Evolutionary conservation across 1,140 invertebrate species (phyloP), one percentile per base, ranked within the genome.

Genomic region (Sycophila sp.): DNA sequence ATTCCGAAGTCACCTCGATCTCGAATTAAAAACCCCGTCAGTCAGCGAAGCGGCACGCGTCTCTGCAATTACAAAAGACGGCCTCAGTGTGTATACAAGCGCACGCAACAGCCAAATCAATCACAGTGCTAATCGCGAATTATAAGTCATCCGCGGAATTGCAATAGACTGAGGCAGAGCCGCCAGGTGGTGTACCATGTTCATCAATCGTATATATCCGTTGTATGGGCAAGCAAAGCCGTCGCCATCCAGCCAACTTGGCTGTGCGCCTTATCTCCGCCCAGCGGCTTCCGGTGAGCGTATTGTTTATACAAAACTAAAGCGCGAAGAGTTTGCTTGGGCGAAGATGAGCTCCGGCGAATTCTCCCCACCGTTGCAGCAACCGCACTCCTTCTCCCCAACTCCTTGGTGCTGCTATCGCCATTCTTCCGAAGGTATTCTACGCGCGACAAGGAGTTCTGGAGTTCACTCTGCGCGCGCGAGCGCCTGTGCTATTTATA

Each of bases 111-210:
- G 15, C 15, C 56, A 7, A 60, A 42, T 60, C 56, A 60, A 60
- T 60, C 56, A 60, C 28, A 60, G 28, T 24, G 36, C 36, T 60
- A 60, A 60, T 60, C 56, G 56, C 56, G 22, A 60, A 60, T 60
- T 60, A 60, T 60, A 60, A 42, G 56, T 60, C 56, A 60, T 40
- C 55, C 58, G 38, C 11, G 8, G n/a, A n/a, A n/a, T n/a, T n/a
- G n/a, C n/a, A n/a, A n/a, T n/a, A n/a, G n/a, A n/a, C n/a, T n/a
- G n/a, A n/a, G n/a, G n/a, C n/a, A n/a, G n/a, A n/a, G n/a, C n/a
- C n/a, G n/a, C n/a, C n/a, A n/a, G n/a, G n/a, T n/a, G n/a, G n/a
- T n/a, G n/a, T n/a, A n/a, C n/a, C n/a, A n/a, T n/a, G n/a, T n/a
- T n/a, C n/a, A n/a, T n/a, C n/a, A n/a, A n/a, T n/a, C n/a, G n/a